Conservation (phyloP, 2,888 invertebrate species). For the Linnaemya tessellans region DNA sequence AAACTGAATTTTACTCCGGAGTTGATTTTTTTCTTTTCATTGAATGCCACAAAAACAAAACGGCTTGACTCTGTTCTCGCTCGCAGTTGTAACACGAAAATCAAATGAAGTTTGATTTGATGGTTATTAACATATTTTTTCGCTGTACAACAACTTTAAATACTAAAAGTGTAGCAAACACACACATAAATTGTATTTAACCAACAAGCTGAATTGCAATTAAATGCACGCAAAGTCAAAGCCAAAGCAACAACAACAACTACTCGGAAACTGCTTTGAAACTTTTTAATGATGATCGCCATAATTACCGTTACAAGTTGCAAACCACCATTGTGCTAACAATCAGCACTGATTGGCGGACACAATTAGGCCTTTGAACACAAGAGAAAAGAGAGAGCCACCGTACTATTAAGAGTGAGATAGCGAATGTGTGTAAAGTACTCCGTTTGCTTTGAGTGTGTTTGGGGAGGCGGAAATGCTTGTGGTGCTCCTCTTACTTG, state of each 20-base stretch:
- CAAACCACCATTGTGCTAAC: slow-evolving; percentile 81
- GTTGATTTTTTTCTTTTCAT: not conserved
- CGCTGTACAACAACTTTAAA: not conserved
- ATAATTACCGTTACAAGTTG: slow-evolving; percentile 81
- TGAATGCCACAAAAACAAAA: not conserved
- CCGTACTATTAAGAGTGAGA: not conserved
- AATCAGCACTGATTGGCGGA: slow-evolving; percentile 77
- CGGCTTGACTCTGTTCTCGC: slow-evolving; percentile 6
- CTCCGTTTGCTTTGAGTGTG: not conserved
- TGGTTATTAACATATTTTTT: not conserved
- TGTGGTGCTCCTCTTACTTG: slow-evolving; percentile 18
- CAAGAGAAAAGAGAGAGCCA: slow-evolving; percentile 39
- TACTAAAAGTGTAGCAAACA: slow-evolving; percentile 1
- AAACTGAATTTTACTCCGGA: slow-evolving; percentile 35
- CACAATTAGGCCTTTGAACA: slow-evolving; percentile 56
- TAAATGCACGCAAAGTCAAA: slow-evolving; percentile 42
- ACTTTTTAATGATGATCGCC: slow-evolving; percentile 81
- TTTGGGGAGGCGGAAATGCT: slow-evolving; percentile 8
- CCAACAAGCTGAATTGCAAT: slow-evolving; percentile 38
- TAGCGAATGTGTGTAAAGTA: not conserved
- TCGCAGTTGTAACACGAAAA: slow-evolving; percentile 40
- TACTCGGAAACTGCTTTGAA: slow-evolving; percentile 39
- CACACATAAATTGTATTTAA: slow-evolving; percentile 32
- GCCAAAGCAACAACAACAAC: slow-evolving; percentile 21
- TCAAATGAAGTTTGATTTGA: not conserved